Base-by-base conservation (phyloP, 2,797 vertebrate species). In the Cossypha dichroa region DNA sequence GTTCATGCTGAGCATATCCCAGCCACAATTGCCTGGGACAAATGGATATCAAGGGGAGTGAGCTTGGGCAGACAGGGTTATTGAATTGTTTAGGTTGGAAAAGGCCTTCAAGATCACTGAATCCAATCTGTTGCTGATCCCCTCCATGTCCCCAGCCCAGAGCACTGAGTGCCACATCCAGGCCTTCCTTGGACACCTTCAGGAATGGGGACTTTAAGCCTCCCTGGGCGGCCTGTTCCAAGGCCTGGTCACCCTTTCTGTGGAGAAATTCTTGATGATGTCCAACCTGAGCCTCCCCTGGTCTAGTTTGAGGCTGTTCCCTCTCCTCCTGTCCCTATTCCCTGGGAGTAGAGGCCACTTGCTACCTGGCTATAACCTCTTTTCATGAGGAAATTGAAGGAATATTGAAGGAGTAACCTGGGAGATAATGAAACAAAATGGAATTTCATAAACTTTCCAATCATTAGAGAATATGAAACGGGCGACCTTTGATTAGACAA, bases 261-360 rank as follows among this genome's bases (percentile, higher is more conserved):
- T 26, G 64, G 4, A 1, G 22, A 77, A 62, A 34, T 55, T 62
- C 48, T 36, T 62, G 0, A 11, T 55, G 25, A 2, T 69, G 31
- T 22, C 17, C 26, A 31, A 1, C 13, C 7, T 17, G 33, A 54
- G 1, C 15, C 5, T 67, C 13, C 22, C 7, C 29, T 54, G 23
- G 16, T 1, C 0, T 25, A 54, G 7, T 20, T 3, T 54, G 40
- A 40, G 15, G 11, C 28, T 1, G 0, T 60, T 31, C 7, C 26
- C 19, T 49, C 56, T 56, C 38, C 1, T 76, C 14, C 43, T 76
- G 46, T 41, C 54, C 15, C 46, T 33, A 15, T 40, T 4, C 3
- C 22, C 4, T 43, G 55, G 22, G 26, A 69, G 23, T 17, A 68
- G 55, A 48, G 15, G 6, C 31, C 6, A 22, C 5, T 5, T 7